Percentiles rank a stretch among this genome's conserved stretches.
Conservation (phyloP, 2,888 invertebrate genomes). For the Parelbella ahira region DNA sequence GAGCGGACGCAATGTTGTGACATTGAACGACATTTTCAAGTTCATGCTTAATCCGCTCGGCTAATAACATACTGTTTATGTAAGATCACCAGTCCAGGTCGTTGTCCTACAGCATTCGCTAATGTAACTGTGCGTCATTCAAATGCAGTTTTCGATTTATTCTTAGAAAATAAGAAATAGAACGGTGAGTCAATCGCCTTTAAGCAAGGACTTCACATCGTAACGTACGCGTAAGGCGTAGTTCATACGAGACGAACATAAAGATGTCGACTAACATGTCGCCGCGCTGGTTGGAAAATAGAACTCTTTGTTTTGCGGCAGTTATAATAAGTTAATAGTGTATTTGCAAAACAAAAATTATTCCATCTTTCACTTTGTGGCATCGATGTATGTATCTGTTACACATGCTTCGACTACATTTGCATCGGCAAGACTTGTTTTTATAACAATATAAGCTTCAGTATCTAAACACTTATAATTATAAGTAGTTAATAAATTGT, state of each 20-base stretch:
- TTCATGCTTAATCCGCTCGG: conserved; percentile 7
- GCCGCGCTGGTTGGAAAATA: too few species aligned
- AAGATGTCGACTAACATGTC: too few species aligned
- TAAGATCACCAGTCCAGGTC: conserved; percentile 60
- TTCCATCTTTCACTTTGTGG: too few species aligned
- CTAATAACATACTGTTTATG: conserved; percentile 23
- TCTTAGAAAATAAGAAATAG: conserved; percentile 76
- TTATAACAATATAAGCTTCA: too few species aligned
- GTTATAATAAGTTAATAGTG: too few species aligned
- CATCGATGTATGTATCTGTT: too few species aligned
- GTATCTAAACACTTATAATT: too few species aligned
- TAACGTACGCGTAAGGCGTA: conserved; percentile 17
- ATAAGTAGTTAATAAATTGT: too few species aligned
- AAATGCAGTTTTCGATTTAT: conserved; percentile 73
- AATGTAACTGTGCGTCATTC: conserved; percentile 59
- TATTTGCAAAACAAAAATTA: too few species aligned
- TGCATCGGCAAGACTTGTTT: too few species aligned
- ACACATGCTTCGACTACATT: too few species aligned
- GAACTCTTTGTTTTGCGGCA: not conserved
- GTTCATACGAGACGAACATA: not conserved
- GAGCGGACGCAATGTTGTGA: too few species aligned
- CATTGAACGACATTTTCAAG: not conserved
- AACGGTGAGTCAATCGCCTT: conserved; percentile 61
- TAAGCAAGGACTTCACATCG: conserved; percentile 59
- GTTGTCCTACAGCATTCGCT: conserved; percentile 51